A percentile compares a stretch with the other conserved stretches of the same genome.
phyloP scores from a whole-genome alignment of 2,113 vertebrate species.

The Raphicerus campestris region DNA sequence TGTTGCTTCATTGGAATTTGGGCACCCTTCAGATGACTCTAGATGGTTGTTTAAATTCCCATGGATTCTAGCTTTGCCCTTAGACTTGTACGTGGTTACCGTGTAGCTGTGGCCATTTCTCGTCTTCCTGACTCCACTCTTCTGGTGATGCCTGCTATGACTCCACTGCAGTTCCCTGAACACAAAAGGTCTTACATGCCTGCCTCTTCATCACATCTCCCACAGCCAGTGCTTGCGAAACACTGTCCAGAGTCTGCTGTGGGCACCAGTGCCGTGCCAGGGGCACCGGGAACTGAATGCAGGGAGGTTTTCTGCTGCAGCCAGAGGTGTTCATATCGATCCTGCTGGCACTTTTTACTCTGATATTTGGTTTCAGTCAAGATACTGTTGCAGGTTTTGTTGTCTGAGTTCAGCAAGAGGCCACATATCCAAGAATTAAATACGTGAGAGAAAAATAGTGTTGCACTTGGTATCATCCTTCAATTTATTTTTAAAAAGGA shows the following conservation, averaged over 20 bases:
- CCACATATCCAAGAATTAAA: neutral
- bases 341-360: neutral
- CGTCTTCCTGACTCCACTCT: neutral
- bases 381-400: neutral
- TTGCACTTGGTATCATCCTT: neutral
- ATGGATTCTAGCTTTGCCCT: neutral
- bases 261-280: neutral
- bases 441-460: neutral
- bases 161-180: neutral
- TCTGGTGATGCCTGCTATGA: accelerated
- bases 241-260: accelerated
- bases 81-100: neutral
- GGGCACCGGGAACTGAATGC: accelerated
- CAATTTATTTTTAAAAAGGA: neutral
- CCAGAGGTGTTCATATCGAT: neutral
- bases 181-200: accelerated
- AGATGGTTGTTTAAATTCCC: neutral
- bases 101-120: accelerated
- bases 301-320: neutral
- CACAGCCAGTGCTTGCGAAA: too few species aligned
- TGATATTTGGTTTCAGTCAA: neutral
- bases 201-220: neutral
- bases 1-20: neutral
- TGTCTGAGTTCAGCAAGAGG: neutral
- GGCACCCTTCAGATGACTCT: neutral